Conservation (phyloP, 2,888 invertebrate genomes). For the Amblyjoppa proteus region DNA sequence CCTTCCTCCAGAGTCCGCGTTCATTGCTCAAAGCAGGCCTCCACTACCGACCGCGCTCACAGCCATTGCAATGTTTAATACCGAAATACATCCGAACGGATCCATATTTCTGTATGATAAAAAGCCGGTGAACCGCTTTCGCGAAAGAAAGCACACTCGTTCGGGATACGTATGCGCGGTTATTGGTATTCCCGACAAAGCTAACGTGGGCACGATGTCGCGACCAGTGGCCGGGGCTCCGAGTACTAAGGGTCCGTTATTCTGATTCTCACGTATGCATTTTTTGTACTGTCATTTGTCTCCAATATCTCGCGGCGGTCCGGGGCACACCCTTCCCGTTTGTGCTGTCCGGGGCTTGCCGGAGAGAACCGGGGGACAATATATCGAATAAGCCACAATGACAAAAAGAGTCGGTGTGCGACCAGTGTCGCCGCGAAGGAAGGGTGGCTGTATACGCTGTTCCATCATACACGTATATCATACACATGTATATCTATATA, state of each 20-base stretch:
- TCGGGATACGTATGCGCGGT: constrained; percentile 28
- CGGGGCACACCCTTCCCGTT: constrained; percentile 57
- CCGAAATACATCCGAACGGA: neutral
- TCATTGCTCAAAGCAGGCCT: neutral
- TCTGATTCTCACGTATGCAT: constrained; percentile 80
- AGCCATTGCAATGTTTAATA: neutral
- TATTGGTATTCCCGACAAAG: constrained; percentile 71
- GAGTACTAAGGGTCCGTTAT: constrained; percentile 62
- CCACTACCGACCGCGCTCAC: neutral
- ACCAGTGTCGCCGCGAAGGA: constrained; percentile 76
- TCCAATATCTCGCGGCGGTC: constrained; percentile 82
- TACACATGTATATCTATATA: constrained; percentile 21
- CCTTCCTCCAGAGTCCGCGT: neutral
- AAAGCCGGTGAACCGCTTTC: neutral
- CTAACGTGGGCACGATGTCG: constrained; percentile 59
- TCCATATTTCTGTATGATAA: neutral
- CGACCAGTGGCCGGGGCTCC: constrained; percentile 31
- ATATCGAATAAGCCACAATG: constrained; percentile 84
- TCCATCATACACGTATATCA: constrained; percentile 34
- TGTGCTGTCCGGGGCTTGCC: constrained; percentile 48
- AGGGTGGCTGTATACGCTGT: constrained; percentile 69
- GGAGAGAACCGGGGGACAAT: constrained; percentile 75
- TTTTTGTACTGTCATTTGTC: constrained; percentile 84
- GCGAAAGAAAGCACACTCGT: constrained; percentile 36
- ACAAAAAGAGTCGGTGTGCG: constrained; percentile 81